A percentile compares a stretch with the other conserved stretches of the same genome.
Conservation (phyloP, 2,797 vertebrate species). For the Tamandua tetradactyla region DNA sequence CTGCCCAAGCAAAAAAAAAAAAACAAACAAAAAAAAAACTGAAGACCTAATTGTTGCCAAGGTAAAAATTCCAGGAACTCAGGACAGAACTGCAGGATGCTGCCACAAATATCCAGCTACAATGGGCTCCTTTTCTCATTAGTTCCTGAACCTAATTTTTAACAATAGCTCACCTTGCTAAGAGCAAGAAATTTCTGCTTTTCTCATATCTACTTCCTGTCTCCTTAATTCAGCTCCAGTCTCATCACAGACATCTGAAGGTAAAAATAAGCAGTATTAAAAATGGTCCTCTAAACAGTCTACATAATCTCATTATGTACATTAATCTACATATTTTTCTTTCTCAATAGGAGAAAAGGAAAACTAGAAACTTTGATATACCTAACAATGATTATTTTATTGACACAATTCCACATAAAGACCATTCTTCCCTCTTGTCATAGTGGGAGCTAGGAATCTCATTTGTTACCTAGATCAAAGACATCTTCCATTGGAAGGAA, state of each 20-base stretch:
- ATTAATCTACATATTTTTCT: neutral
- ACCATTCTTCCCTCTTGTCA: neutral
- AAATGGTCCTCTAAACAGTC: neutral
- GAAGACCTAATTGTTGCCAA: neutral
- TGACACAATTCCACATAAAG: neutral
- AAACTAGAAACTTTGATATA: constrained; percentile 16
- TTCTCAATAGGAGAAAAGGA: constrained; percentile 20
- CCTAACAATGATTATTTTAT: neutral
- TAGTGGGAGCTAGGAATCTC: neutral
- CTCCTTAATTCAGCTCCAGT: neutral
- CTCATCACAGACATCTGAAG: neutral
- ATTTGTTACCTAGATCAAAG: neutral
- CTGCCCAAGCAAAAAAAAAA: too few species aligned
- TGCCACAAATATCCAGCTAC: neutral
- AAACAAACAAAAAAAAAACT: too few species aligned
- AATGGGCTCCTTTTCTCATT: neutral
- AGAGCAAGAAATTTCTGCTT: neutral
- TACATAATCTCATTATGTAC: neutral
- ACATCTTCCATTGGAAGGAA: constrained; percentile 7
- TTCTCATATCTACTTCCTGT: neutral
- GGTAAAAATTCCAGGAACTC: neutral
- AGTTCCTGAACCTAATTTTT: neutral
- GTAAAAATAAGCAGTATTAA: too few species aligned
- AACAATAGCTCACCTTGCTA: neutral
- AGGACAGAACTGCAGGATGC: neutral